Evolutionary conservation across 30 jellyfish, hydroid and myxozoan genomes (phyloP).

Genomic region (Phacellophora camtschatica): DNA sequence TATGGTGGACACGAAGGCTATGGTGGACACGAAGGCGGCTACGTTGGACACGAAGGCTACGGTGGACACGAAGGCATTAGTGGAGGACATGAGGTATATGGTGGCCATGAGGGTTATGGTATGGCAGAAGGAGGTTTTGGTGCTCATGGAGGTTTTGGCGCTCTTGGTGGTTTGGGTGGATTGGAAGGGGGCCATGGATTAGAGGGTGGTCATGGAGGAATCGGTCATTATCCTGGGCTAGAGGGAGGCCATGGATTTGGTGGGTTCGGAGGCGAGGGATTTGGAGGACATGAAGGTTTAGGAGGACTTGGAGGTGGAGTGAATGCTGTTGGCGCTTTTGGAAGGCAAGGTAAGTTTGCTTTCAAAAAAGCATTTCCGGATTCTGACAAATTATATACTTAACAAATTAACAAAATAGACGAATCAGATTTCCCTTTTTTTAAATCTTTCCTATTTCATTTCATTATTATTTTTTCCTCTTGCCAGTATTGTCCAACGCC

Average conservation of each 20-base stretch:
- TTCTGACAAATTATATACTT: too few species aligned
- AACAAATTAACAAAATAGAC: too few species aligned
- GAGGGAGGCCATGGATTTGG: constrained; percentile 62
- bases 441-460: too few species aligned
- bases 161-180: constrained; percentile 40
- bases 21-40: constrained; percentile 55
- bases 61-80: constrained; percentile 12
- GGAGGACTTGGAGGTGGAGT: constrained; percentile 73
- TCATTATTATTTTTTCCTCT: too few species aligned
- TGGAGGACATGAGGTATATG: constrained; percentile 61
- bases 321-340: constrained; percentile 27
- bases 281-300: constrained; percentile 57
- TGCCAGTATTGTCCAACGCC: too few species aligned
- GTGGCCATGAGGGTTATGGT: constrained; percentile 62
- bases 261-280: constrained; percentile 53
- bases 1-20: constrained; percentile 12
- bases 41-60: constrained; percentile 26
- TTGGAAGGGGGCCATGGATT: constrained; percentile 42
- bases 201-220: constrained; percentile 69
- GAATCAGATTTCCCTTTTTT: too few species aligned
- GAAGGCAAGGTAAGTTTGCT: constrained; percentile 50
- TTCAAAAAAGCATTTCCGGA: too few species aligned
- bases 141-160: constrained; percentile 55
- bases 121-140: constrained; percentile 22
- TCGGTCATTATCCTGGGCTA: constrained; percentile 23